These are phyloP conservation scores for Mustela lutreola DNA, from an alignment of 2,113 vertebrate genomes.

Conservation along the genomic window DNA sequence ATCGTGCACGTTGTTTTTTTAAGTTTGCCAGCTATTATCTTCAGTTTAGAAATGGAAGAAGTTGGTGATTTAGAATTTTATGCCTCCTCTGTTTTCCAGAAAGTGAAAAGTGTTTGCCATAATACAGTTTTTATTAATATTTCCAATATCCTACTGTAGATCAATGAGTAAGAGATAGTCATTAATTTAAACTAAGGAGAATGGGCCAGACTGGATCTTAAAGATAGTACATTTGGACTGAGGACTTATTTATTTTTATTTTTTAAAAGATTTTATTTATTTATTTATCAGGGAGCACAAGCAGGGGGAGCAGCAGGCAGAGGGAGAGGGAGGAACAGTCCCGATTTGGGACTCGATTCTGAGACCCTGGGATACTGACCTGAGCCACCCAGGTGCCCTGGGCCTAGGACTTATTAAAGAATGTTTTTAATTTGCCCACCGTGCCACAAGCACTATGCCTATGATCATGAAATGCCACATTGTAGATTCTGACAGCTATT, in stretches of 20 bases:
- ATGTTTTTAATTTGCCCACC: not conserved
- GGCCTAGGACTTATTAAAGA: not conserved
- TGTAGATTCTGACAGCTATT: not conserved
- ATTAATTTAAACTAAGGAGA: constrained; percentile 30
- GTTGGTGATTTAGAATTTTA: not conserved
- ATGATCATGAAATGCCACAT: not conserved
- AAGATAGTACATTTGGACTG: not conserved
- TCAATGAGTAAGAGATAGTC: not conserved
- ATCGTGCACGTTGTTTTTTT: not conserved
- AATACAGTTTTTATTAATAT: not conserved
- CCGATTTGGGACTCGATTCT: too few relatives aligned
- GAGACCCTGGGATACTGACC: too few relatives aligned
- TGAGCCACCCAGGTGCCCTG: too few relatives aligned
- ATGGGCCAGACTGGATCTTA: not conserved
- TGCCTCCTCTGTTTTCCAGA: constrained; percentile 37
- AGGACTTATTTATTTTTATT: too few relatives aligned
- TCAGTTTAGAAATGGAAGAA: constrained; percentile 21
- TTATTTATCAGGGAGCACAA: too few relatives aligned
- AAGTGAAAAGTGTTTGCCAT: not conserved
- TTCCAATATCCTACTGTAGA: not conserved
- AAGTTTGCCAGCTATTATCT: not conserved
- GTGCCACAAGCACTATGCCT: not conserved
- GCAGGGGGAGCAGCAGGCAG: too few relatives aligned
- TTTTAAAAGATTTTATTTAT: too few relatives aligned
- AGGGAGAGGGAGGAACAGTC: too few relatives aligned